Base-by-base conservation (phyloP, 2,797 vertebrate species). In the Hyperoplus lanceolatus region DNA sequence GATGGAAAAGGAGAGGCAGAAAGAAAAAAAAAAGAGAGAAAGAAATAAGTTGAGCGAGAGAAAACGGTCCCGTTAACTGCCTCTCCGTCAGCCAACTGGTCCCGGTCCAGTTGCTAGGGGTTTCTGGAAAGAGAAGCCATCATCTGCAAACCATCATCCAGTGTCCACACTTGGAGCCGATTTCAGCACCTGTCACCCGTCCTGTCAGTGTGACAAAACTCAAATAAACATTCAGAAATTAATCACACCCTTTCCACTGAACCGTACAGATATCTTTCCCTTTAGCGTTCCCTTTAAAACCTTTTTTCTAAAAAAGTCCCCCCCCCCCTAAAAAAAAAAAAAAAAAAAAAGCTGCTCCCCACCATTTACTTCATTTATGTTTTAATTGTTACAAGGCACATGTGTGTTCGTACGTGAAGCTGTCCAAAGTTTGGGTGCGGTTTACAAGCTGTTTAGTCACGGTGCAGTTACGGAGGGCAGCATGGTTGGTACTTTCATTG, bases 91-190 rank as follows among this genome's bases (percentile, higher is more conserved):
- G 89, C 90, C 88, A 92, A 72, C 83, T 93, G 90, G 89, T 79
- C 71, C 70, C 18, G 3, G 48, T 91, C 90, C 88, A 92, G 79
- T 86, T 80, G 59, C 78, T 68, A 71, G 72, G 70, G 70, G 82
- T 83, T 29, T 89, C 77, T 88, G 89, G 83, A 88, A 91, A 91
- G 91, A 87, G 82, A 70, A 79, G 75, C 73, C 83, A 79, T 90
- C 91, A 88, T 91, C 92, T 92, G 91, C 69, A 87, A 91, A 80
- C 81, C 89, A 90, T 93, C 87, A 89, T 72, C 80, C 56, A 67
- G 78, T 75, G 73, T 90, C 75, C 57, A 60, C 80, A 72, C 89
- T 91, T 91, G 86, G 87, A 87, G 50, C 39, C 4, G 39, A 66
- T 88, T 82, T 88, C 82, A 58, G 82, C 91, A 93, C 91, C 90